Conservation (phyloP, 2,797 vertebrate genomes). For the Trichosurus vulpecula region DNA sequence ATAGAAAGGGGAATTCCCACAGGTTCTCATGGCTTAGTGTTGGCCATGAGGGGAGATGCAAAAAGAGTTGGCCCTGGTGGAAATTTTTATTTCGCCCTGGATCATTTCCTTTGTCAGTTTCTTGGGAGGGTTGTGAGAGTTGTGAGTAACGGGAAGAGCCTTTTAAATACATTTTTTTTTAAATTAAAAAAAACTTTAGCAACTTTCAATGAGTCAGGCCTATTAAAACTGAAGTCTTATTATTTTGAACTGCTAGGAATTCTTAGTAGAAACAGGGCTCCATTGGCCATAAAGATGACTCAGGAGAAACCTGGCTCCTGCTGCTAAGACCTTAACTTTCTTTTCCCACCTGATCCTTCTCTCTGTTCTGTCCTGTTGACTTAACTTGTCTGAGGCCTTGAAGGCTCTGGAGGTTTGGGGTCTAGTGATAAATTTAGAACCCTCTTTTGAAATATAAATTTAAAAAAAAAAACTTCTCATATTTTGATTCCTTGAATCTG, state of each 20-base stretch:
- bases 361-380: slow-evolving; percentile 24
- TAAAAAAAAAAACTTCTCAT: slow-evolving; percentile 74
- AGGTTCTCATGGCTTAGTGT: background rate
- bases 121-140: slow-evolving; percentile 29
- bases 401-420: slow-evolving; percentile 62
- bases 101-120: slow-evolving; percentile 45
- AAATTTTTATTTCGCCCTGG: slow-evolving; percentile 25
- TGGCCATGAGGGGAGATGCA: background rate
- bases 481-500: slow-evolving; percentile 75
- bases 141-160: slow-evolving; percentile 39
- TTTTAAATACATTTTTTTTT: slow-evolving; percentile 49
- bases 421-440: slow-evolving; percentile 76
- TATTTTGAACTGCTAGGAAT: slow-evolving; percentile 47
- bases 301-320: background rate
- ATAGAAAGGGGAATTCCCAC: background rate
- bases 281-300: slow-evolving; percentile 39
- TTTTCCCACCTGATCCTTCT: slow-evolving; percentile 20
- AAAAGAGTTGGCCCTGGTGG: background rate
- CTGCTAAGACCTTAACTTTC: background rate
- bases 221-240: slow-evolving; percentile 51
- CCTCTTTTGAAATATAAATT: slow-evolving; percentile 50
- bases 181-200: slow-evolving; percentile 15
- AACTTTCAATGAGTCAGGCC: slow-evolving; percentile 52
- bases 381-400: slow-evolving; percentile 32
- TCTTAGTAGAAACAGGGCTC: slow-evolving; percentile 52